A percentile compares a stretch with the other conserved stretches of the same genome.
phyloP scores from a whole-genome alignment of 2,113 vertebrate species.

The Tenrec ecaudatus region DNA sequence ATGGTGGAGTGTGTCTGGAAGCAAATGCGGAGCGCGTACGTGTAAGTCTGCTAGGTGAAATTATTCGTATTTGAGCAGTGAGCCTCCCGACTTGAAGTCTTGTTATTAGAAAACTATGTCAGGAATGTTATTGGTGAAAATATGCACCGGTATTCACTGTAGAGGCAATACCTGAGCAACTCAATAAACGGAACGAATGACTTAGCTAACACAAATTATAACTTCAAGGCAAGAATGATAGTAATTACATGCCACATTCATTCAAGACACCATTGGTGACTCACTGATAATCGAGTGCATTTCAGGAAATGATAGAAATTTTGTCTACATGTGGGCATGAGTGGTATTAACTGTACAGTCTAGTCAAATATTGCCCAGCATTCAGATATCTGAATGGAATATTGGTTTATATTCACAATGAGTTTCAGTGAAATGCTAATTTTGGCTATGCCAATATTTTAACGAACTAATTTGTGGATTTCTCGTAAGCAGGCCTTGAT shows the following conservation, averaged over 20 bases:
- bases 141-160: background rate
- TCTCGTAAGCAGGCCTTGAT: background rate
- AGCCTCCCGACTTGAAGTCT: background rate
- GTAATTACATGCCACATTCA: background rate
- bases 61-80: conserved; percentile 14
- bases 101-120: conserved; percentile 8
- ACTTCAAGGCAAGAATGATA: background rate
- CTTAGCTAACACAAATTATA: conserved; percentile 4
- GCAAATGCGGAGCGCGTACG: background rate
- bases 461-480: conserved; percentile 27
- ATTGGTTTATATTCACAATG: background rate
- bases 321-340: background rate
- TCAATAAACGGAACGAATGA: background rate
- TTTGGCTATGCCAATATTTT: conserved; percentile 23
- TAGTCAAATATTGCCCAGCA: background rate
- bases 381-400: background rate
- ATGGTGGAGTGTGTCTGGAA: background rate
- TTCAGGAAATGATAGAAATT: conserved; percentile 6
- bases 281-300: background rate
- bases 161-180: background rate
- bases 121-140: background rate
- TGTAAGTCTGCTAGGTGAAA: background rate
- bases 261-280: background rate
- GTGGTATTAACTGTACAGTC: background rate
- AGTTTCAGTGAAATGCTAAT: background rate